Evolutionary conservation across 2,113 vertebrate species (phyloP).

Genomic region (Mesembrinibis cayennensis): DNA sequence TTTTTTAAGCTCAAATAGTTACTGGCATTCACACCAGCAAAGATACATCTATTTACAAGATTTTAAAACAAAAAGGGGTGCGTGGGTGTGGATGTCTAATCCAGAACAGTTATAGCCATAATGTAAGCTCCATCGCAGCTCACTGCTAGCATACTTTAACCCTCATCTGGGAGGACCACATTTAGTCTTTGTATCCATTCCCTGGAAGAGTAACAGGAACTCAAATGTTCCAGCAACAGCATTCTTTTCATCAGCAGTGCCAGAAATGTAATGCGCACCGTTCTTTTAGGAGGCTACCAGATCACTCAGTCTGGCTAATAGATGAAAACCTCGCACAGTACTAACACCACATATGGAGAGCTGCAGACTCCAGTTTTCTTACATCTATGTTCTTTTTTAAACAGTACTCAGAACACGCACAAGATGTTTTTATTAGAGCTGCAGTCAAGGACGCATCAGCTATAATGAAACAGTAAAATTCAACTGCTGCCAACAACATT

Average conservation of each 20-base stretch:
- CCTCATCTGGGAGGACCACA: neutral
- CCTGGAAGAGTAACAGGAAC: neutral
- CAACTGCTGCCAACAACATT: slow-evolving; percentile 38
- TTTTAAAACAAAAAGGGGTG: neutral
- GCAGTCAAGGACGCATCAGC: slow-evolving; percentile 10
- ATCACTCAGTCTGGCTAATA: neutral
- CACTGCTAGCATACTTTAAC: neutral
- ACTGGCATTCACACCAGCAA: neutral
- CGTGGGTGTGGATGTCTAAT: neutral
- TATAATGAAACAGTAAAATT: neutral
- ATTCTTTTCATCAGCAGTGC: neutral
- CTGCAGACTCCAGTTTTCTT: neutral
- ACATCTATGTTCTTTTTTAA: neutral
- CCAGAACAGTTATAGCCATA: neutral
- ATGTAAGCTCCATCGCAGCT: neutral
- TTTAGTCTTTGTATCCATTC: neutral
- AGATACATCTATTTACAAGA: neutral
- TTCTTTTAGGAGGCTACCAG: neutral
- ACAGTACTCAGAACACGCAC: neutral
- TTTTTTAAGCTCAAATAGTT: neutral
- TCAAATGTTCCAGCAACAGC: neutral
- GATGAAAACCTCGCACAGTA: neutral
- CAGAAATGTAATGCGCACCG: neutral
- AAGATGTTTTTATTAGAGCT: slow-evolving; percentile 12
- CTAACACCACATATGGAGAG: neutral